phyloP scores from a whole-genome alignment of 2,888 invertebrate species.

The Chelonus formosanus region DNA sequence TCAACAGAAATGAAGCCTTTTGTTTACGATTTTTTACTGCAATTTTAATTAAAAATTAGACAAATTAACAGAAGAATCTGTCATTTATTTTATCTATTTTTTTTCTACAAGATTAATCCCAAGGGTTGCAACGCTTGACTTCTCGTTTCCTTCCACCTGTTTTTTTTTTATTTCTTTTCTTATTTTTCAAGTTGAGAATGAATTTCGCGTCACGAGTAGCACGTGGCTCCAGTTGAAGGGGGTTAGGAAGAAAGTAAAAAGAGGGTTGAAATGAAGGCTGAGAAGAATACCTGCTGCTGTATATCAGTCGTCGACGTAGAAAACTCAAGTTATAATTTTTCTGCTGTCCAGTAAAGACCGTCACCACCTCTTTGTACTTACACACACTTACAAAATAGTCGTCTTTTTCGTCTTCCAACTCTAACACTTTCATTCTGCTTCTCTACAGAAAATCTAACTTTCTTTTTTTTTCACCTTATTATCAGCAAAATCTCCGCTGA shows the following conservation, averaged over 20 bases:
- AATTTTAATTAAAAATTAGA: too few species aligned
- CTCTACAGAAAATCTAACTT: conserved; percentile 11
- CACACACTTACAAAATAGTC: not conserved
- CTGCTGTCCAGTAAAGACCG: conserved; percentile 20
- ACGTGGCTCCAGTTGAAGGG: conserved; percentile 6
- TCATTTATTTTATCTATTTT: not conserved
- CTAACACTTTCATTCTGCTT: not conserved
- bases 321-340: conserved; percentile 48
- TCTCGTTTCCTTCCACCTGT: not conserved
- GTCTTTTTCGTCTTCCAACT: not conserved
- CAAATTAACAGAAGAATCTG: too few species aligned
- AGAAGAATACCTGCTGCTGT: conserved; percentile 31
- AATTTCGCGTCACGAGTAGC: conserved; percentile 8
- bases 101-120: not conserved
- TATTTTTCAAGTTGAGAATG: conserved; percentile 13
- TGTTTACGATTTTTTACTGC: too few species aligned
- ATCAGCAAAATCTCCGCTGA: not conserved
- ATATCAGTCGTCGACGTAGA: conserved; percentile 38
- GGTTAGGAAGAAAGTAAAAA: not conserved
- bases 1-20: too few species aligned
- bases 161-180: conserved; percentile 12
- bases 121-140: conserved; percentile 16
- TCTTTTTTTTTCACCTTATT: not conserved
- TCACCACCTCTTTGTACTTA: conserved; percentile 22
- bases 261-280: not conserved